A percentile compares a stretch with the other conserved stretches of the same genome.
Conservation (phyloP, 2,888 invertebrate species). For the Tolmerus cingulatus region DNA sequence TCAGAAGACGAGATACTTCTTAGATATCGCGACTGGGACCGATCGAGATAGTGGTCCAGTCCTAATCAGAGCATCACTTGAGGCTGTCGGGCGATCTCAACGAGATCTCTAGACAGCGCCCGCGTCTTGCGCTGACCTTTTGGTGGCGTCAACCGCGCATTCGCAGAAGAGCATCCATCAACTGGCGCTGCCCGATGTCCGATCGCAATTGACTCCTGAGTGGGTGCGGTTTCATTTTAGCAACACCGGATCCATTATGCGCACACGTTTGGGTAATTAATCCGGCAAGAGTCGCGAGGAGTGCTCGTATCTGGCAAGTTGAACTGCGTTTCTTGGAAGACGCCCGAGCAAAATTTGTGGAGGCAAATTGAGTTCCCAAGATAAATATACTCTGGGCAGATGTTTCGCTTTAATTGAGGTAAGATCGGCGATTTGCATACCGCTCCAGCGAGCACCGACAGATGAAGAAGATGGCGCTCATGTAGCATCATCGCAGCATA, state of each 20-base stretch:
- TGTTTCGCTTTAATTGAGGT: slow-evolving; percentile 29
- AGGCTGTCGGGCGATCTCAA: neutral
- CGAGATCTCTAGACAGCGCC: neutral
- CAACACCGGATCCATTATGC: neutral
- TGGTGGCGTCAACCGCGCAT: neutral
- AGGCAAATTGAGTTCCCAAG: slow-evolving; percentile 11
- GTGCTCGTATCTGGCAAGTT: neutral
- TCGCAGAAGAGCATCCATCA: neutral
- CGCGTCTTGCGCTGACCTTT: neutral
- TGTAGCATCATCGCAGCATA: neutral
- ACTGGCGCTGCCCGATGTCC: neutral
- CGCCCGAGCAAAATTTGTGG: neutral
- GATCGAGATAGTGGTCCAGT: neutral
- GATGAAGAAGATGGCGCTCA: neutral
- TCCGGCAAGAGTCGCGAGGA: neutral
- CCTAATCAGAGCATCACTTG: neutral
- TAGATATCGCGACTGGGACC: neutral
- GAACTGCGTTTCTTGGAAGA: neutral
- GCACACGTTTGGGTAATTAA: slow-evolving; percentile 21
- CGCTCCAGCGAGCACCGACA: neutral
- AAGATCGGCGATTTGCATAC: neutral
- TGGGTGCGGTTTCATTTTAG: neutral
- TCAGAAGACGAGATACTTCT: neutral
- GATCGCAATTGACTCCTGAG: neutral
- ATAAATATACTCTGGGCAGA: slow-evolving; percentile 20